Conservation (phyloP, 1,140 invertebrate species). For the Goniozus legneri region DNA sequence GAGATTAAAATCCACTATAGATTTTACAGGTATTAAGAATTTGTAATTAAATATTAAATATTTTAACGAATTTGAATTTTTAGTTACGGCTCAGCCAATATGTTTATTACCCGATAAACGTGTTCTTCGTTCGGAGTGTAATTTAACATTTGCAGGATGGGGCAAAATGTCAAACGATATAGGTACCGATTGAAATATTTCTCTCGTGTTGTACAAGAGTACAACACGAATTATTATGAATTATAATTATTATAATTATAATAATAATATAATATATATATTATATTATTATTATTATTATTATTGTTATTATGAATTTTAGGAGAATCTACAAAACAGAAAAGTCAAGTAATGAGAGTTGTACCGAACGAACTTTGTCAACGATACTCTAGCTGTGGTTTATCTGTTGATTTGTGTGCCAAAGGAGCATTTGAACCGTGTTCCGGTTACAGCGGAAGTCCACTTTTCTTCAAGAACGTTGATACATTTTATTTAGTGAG, state of each 20-base stretch:
- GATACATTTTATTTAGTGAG: constrained; percentile 31
- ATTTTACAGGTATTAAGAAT: constrained; percentile 26
- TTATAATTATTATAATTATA: no score
- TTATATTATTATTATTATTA: no score
- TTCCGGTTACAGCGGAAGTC: constrained; percentile 34
- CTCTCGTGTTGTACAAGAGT: no score
- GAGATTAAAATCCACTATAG: constrained; percentile 26
- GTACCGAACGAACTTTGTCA: constrained; percentile 25
- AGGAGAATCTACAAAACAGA: constrained; percentile 26
- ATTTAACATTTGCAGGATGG: constrained; percentile 31
- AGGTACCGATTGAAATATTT: no score
- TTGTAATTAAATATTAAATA: background rate
- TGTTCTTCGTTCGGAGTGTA: constrained; percentile 11
- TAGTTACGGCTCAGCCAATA: constrained; percentile 35
- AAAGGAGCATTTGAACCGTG: constrained; percentile 30
- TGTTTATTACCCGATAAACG: constrained; percentile 29
- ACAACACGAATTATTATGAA: no score
- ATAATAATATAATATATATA: no score
- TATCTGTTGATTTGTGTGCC: constrained; percentile 33
- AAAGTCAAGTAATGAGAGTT: constrained; percentile 25
- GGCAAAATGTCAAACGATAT: constrained; percentile 27
- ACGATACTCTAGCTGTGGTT: constrained; percentile 22
- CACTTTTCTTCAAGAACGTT: constrained; percentile 25
- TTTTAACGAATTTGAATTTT: constrained; percentile 1
- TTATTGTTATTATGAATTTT: no score